Conservation (phyloP, 1,140 invertebrate genomes). For the Macrobrachium nipponense region DNA sequence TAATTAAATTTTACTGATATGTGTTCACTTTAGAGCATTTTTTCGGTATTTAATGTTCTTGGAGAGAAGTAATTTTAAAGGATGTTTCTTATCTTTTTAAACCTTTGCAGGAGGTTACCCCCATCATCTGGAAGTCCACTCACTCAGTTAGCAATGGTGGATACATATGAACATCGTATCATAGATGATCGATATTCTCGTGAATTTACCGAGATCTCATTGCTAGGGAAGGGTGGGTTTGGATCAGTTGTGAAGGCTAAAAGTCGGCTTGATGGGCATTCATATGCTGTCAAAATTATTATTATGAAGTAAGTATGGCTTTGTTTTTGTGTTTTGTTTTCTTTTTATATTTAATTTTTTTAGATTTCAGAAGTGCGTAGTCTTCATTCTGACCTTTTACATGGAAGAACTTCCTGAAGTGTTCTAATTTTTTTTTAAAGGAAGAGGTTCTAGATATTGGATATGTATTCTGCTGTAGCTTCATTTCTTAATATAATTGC, state of each 20-base stretch:
- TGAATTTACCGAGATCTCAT: conserved; percentile 27
- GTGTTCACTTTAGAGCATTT: too few species aligned
- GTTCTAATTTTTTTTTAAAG: not conserved
- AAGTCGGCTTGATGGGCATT: conserved; percentile 21
- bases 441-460: not conserved
- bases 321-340: not conserved
- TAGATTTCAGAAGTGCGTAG: too few species aligned
- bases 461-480: too few species aligned
- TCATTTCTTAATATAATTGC: too few species aligned
- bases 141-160: not conserved
- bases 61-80: too few species aligned
- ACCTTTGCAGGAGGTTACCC: too few species aligned
- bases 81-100: too few species aligned
- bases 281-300: conserved; percentile 50
- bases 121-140: not conserved
- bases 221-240: conserved; percentile 45
- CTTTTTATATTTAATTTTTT: not conserved
- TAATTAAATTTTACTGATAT: not conserved
- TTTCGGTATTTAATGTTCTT: too few species aligned
- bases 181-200: conserved; percentile 30
- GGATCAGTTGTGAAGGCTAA: conserved; percentile 36
- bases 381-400: too few species aligned
- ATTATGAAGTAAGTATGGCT: conserved; percentile 16
- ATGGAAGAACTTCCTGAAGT: too few species aligned
- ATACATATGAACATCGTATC: not conserved